These are phyloP conservation scores for Luperina nickerlii DNA, from an alignment of 2,888 invertebrate species.

Conservation along the genomic window DNA sequence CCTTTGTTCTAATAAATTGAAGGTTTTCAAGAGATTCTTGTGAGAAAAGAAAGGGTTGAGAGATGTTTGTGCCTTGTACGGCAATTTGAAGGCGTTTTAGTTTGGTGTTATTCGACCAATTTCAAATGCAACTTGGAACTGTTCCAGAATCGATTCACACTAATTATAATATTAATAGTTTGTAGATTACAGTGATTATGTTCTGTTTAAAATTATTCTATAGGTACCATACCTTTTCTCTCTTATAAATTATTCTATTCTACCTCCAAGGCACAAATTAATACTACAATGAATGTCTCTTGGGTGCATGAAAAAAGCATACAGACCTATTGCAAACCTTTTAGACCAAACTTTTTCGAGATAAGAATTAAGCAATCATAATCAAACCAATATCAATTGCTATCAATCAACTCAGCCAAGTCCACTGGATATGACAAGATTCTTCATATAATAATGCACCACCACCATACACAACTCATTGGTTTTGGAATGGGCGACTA, in stretches of 20 bases:
- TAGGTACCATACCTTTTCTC: too few relatives aligned
- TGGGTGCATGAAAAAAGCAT: too few relatives aligned
- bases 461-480: background rate
- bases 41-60: background rate
- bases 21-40: constrained; percentile 21
- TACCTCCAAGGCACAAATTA: background rate
- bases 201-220: too few relatives aligned
- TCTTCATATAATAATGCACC: background rate
- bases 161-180: background rate
- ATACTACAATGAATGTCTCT: background rate
- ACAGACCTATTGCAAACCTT: background rate
- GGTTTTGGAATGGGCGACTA: too few relatives aligned
- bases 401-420: background rate
- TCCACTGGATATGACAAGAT: background rate
- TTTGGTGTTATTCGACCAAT: background rate
- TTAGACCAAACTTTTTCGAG: background rate
- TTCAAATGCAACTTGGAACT: background rate
- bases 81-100: background rate
- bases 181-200: too few relatives aligned
- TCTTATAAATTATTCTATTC: too few relatives aligned
- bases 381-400: background rate
- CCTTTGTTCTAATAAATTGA: constrained; percentile 34
- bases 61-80: background rate
- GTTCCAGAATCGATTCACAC: background rate
- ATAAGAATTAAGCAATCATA: background rate